Evolutionary conservation across 2,113 vertebrate species (phyloP).

Genomic region (Nipponia nippon): DNA sequence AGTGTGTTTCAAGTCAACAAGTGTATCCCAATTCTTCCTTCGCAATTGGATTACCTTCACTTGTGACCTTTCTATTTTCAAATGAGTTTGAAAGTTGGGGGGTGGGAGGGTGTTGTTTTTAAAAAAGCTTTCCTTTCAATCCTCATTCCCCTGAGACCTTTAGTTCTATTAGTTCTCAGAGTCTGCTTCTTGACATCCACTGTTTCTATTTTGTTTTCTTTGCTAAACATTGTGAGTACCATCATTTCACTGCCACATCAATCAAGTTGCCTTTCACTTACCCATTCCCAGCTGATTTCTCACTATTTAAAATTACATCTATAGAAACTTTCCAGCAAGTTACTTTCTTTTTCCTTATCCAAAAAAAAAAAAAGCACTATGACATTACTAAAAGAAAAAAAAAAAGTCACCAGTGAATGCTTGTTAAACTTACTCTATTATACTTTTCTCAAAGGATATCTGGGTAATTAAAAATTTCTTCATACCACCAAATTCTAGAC

Average conservation of each 20-base stretch:
- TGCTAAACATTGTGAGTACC: not conserved
- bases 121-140: not conserved
- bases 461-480: not conserved
- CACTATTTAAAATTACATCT: not conserved
- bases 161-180: slow-evolving; percentile 4
- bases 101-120: not conserved
- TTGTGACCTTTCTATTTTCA: slow-evolving; percentile 2
- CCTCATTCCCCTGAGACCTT: not conserved
- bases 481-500: not conserved
- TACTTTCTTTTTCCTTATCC: not conserved
- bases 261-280: slow-evolving; percentile 17
- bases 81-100: not conserved
- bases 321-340: slow-evolving; percentile 1
- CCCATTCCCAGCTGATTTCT: not conserved
- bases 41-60: not conserved
- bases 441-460: not conserved
- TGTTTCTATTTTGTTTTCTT: slow-evolving; percentile 31
- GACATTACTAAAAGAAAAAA: not conserved
- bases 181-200: slow-evolving; percentile 4
- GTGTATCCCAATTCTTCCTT: not conserved
- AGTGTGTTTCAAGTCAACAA: not conserved
- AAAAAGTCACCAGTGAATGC: not conserved
- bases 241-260: slow-evolving; percentile 19
- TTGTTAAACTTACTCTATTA: not conserved
- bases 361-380: not conserved